A percentile compares a stretch with the other conserved stretches of the same genome.
Evolutionary conservation across 1,140 invertebrate species (phyloP).

Genomic region (Druon quercuslanigerum): DNA sequence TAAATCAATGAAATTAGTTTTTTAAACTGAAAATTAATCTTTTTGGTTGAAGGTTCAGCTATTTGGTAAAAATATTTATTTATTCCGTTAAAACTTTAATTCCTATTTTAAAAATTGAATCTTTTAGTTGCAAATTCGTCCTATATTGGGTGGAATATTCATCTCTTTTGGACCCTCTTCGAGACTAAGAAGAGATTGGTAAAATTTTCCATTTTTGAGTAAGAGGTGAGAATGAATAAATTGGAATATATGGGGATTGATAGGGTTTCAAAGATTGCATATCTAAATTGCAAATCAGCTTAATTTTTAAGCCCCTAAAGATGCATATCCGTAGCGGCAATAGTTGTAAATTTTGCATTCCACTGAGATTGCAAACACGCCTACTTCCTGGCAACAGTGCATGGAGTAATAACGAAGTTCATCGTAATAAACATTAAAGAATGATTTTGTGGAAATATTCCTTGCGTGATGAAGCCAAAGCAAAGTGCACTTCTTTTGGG

Average conservation of each 20-base stretch:
- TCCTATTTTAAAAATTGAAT: too few relatives aligned
- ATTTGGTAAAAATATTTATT: too few relatives aligned
- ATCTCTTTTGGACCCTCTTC: neutral
- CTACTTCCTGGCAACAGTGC: neutral
- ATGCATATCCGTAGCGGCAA: neutral
- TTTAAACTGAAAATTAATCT: too few relatives aligned
- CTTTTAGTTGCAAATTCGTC: neutral
- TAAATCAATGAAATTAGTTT: too few relatives aligned
- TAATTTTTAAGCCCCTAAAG: neutral
- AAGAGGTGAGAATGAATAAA: too few relatives aligned
- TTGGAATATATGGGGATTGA: too few relatives aligned
- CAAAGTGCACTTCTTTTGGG: neutral
- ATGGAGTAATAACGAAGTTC: neutral
- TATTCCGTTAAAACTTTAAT: too few relatives aligned
- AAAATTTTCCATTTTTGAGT: too few relatives aligned
- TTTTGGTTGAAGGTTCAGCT: too few relatives aligned
- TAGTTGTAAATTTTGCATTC: conserved; percentile 27
- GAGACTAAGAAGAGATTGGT: too few relatives aligned
- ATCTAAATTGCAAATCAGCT: neutral
- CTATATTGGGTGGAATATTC: neutral
- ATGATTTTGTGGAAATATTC: conserved; percentile 7
- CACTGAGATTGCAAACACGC: conserved; percentile 23
- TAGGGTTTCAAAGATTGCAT: neutral
- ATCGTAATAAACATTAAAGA: conserved; percentile 16
- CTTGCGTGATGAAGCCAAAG: neutral